Conservation (phyloP, 2,888 invertebrate genomes). For the Drosophila formosana region DNA sequence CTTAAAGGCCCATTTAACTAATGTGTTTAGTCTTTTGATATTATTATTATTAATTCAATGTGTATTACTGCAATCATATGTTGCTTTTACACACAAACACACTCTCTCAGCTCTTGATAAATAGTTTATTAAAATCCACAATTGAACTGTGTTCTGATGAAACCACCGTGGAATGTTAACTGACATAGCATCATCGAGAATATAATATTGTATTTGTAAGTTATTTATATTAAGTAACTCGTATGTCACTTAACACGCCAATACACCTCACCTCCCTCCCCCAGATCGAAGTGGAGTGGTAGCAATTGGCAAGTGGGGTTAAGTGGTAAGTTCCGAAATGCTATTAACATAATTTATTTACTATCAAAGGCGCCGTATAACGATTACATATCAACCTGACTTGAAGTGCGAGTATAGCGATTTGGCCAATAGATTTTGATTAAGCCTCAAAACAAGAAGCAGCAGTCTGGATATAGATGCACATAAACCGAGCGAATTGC, state of each 20-base stretch:
- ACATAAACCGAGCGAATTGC: constrained; percentile 15
- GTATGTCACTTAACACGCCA: constrained; percentile 53
- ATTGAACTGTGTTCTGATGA: constrained; percentile 1
- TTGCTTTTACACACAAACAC: not conserved
- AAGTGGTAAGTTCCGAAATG: constrained; percentile 48
- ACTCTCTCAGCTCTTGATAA: constrained; percentile 6
- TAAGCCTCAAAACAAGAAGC: constrained; percentile 40
- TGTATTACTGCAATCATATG: not conserved
- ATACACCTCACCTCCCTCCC: not conserved
- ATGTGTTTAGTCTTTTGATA: not conserved
- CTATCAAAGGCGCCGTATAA: constrained; percentile 28
- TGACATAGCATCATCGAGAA: constrained; percentile 5
- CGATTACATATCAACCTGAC: constrained; percentile 46
- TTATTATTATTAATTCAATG: not conserved
- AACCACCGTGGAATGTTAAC: constrained; percentile 7
- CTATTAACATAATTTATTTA: constrained; percentile 75
- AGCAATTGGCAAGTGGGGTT: not conserved
- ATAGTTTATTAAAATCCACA: constrained; percentile 19
- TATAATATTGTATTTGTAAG: constrained; percentile 31
- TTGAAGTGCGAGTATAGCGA: constrained; percentile 17
- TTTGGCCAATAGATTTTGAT: constrained; percentile 57
- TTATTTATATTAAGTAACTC: constrained; percentile 72
- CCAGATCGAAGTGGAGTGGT: not conserved
- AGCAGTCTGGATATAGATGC: not conserved
- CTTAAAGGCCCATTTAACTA: not conserved